phyloP scores from a whole-genome alignment of 2,888 invertebrate species.

The Lithophane semibrunnea region DNA sequence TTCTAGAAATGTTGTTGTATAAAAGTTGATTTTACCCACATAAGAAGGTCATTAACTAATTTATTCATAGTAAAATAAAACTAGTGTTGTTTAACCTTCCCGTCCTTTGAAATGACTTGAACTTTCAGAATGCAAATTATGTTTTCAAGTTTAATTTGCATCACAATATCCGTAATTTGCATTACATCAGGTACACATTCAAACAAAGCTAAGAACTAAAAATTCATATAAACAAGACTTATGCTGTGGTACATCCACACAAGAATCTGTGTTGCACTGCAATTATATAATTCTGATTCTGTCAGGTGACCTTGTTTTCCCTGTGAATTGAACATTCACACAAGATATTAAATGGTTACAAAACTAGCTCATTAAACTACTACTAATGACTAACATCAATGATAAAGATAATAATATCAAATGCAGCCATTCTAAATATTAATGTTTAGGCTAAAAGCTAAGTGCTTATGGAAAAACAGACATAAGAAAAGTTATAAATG shows the following conservation, averaged over 20 bases:
- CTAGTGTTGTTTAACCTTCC: slow-evolving; percentile 30
- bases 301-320: slow-evolving; percentile 39
- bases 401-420: slow-evolving; percentile 3
- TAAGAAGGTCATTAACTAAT: slow-evolving; percentile 24
- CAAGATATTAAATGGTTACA: slow-evolving; percentile 15
- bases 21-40: slow-evolving; percentile 12
- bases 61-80: slow-evolving; percentile 31
- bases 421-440: background rate
- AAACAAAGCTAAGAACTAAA: background rate
- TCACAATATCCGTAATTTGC: slow-evolving; percentile 35
- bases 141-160: slow-evolving; percentile 35
- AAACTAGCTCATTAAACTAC: slow-evolving; percentile 16
- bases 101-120: slow-evolving; percentile 18
- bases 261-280: slow-evolving; percentile 7
- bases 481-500: background rate
- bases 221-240: background rate
- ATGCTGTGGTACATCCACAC: background rate
- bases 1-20: slow-evolving; percentile 5
- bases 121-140: slow-evolving; percentile 26
- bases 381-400: slow-evolving; percentile 1
- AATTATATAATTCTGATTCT: slow-evolving; percentile 46
- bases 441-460: too few species aligned
- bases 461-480: too few species aligned
- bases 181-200: slow-evolving; percentile 2
- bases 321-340: slow-evolving; percentile 12